Base-by-base conservation (phyloP, 1,140 invertebrate genomes). In the Pogonomyrmex barbatus region DNA sequence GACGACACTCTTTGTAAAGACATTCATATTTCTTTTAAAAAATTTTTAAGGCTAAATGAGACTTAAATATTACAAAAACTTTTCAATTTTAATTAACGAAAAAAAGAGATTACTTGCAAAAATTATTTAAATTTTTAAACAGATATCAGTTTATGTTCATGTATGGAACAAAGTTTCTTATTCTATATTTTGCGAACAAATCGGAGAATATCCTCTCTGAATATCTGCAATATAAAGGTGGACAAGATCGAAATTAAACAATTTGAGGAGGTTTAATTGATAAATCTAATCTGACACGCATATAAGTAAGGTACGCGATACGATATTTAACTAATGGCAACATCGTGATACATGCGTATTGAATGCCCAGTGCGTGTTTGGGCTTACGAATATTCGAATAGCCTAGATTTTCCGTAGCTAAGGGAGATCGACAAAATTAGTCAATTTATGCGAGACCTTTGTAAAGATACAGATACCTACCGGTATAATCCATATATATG, bases 371-470 rank as follows among this genome's bases (percentile, higher is more conserved):
- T 71, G 33, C 70, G 60, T 67, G 39, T 81, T 58, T 50, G 54
- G 75, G 67, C 70, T 70, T 89, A 91, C 12, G 39, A 89, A 45
- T 24, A 24, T 24, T 92, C 88, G 86, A 88, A 71, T 88, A 89
- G 62, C 33, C 42, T 60, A 39, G 39, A 73, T 14, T 90, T 90
- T 91, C 86, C 84, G 89, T 75, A 87, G 84, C 86, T 86, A 39
- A 30, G n/a, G 73, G 87, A 68, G 36, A 87, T 78, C 24, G 77
- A 92, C 81, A 88, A 94, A 92, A 91, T 94, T 95, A 94, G 93
- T 94, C 94, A 94, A 94, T 94, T 94, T 93, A 91, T 85, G 93
- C 91, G 91, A 93, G 91, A 93, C 90, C 90, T 94, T 94, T 93
- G 90, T 91, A 93, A 93, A 77, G 62, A 85, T 73, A 86, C 65